These are phyloP conservation scores for Hybos culiciformis DNA, from an alignment of 2,888 invertebrate genomes.

Conservation along the genomic window DNA sequence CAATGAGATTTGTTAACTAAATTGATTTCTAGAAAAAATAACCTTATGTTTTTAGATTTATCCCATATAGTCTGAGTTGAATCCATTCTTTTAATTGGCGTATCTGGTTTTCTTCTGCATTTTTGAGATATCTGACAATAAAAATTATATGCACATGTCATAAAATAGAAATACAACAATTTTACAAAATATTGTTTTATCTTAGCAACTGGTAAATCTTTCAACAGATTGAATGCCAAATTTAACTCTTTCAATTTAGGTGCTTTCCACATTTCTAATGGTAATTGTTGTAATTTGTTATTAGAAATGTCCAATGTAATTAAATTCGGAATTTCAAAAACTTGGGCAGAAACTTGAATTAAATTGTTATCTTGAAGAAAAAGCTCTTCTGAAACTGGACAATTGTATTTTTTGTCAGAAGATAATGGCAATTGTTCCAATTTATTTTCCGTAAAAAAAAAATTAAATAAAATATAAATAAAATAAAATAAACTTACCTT, in stretches of 20 bases:
- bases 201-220: conserved; percentile 56
- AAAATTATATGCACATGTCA: no score
- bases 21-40: no score
- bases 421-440: conserved; percentile 56
- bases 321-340: conserved; percentile 69
- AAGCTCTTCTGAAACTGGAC: conserved; percentile 76
- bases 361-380: conserved; percentile 86
- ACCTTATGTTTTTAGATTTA: no score
- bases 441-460: conserved; percentile 83
- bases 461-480: no score
- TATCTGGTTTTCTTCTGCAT: no score
- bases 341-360: conserved; percentile 61
- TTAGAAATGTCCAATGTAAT: conserved; percentile 82
- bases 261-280: conserved; percentile 73
- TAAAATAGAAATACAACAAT: no score
- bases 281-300: conserved; percentile 75
- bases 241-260: conserved; percentile 78
- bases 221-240: conserved; percentile 74
- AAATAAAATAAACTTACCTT: no score
- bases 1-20: background rate
- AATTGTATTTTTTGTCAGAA: conserved; percentile 38
- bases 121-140: no score
- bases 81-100: no score
- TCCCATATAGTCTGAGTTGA: no score
- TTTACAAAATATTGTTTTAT: no score